A percentile compares a stretch with the other conserved stretches of the same genome.
Conservation (phyloP, 2,888 invertebrate species). For the Gandaritis pyraliata region DNA sequence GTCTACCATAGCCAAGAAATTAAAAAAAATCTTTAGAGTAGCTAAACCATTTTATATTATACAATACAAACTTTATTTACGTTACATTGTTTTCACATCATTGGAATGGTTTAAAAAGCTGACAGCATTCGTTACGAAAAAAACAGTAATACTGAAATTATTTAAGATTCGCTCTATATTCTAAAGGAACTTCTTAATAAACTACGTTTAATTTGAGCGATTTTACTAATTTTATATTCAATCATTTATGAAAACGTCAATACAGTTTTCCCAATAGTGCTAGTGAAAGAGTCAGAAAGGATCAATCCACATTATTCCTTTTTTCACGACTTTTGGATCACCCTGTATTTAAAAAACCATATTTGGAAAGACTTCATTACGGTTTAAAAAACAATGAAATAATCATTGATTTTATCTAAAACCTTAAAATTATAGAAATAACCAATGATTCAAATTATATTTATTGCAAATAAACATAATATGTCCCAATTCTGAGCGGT, state of each 20-base stretch:
- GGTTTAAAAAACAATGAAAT: too few species aligned
- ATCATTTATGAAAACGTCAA: constrained; percentile 18
- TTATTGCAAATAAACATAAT: too few species aligned
- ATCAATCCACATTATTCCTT: neutral
- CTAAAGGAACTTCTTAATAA: constrained; percentile 74
- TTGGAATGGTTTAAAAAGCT: neutral
- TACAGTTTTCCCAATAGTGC: neutral
- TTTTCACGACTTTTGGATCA: neutral
- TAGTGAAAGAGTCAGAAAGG: too few species aligned
- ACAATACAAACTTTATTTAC: neutral
- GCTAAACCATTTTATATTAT: too few species aligned
- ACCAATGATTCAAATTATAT: constrained; percentile 16
- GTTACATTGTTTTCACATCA: neutral
- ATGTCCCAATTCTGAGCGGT: too few species aligned
- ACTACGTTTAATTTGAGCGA: constrained; percentile 71
- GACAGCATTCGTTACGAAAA: neutral
- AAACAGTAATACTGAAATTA: constrained; percentile 37
- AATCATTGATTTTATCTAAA: constrained; percentile 5
- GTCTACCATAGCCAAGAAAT: constrained; percentile 6
- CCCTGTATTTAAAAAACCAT: constrained; percentile 8
- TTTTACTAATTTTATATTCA: constrained; percentile 34
- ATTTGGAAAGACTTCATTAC: neutral
- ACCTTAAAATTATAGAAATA: constrained; percentile 12
- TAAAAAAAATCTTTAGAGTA: neutral
- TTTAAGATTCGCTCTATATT: constrained; percentile 46